Percentiles rank a stretch among this genome's conserved stretches.
phyloP scores from a whole-genome alignment of 2,888 invertebrate genomes.

The Apamea anceps region DNA sequence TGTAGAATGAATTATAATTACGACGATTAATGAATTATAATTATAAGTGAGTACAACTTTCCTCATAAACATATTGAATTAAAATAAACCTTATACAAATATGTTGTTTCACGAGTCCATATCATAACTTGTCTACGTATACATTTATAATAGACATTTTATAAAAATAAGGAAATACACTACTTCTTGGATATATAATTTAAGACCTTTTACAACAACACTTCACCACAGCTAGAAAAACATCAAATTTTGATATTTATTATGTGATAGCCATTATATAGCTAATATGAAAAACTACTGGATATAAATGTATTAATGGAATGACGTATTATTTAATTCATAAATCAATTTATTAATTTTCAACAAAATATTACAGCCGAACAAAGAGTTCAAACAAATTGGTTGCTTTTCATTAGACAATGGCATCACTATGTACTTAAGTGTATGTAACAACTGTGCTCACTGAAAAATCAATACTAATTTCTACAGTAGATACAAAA shows the following conservation, averaged over 20 bases:
- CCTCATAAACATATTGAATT: background rate
- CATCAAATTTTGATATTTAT: background rate
- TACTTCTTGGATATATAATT: background rate
- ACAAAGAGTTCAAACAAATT: constrained; percentile 25
- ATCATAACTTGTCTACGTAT: background rate
- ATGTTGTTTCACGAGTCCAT: background rate
- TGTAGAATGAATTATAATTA: background rate
- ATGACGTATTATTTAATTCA: constrained; percentile 20
- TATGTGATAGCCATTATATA: background rate
- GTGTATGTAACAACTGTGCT: constrained; percentile 35
- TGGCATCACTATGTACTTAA: constrained; percentile 24
- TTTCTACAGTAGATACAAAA: constrained; percentile 51
- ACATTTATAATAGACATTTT: background rate
- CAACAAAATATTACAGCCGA: constrained; percentile 9
- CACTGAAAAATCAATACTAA: constrained; percentile 58
- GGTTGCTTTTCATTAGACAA: constrained; percentile 13
- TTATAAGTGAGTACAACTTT: background rate
- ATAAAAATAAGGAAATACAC: background rate
- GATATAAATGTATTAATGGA: background rate
- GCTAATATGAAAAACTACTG: background rate
- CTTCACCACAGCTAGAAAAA: background rate
- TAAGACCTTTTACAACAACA: background rate
- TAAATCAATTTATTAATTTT: constrained; percentile 7
- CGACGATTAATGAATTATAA: background rate
- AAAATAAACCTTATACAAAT: background rate